Conservation (phyloP, 1,140 invertebrate genomes). For the Diabrotica undecimpunctata region DNA sequence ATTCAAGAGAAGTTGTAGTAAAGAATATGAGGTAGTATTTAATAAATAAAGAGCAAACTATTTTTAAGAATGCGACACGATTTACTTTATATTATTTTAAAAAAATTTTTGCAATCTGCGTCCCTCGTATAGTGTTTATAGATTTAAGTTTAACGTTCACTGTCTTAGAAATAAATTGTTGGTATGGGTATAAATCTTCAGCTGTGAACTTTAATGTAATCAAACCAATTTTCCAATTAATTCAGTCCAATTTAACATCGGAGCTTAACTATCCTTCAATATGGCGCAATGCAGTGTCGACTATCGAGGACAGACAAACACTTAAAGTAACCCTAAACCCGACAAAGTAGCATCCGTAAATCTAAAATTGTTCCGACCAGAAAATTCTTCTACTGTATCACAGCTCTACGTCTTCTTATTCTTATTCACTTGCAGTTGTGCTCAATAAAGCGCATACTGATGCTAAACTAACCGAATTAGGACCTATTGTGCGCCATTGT, state of each 20-base stretch:
- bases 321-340: neutral
- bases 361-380: neutral
- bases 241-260: neutral
- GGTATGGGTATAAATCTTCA: too few species aligned
- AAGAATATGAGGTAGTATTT: too few species aligned
- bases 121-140: too few species aligned
- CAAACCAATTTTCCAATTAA: neutral
- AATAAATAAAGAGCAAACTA: too few species aligned
- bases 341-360: neutral
- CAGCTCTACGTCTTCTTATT: neutral
- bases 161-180: too few species aligned
- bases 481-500: neutral
- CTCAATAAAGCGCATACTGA: neutral
- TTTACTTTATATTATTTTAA: too few species aligned
- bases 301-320: neutral
- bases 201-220: too few species aligned
- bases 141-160: too few species aligned
- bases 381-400: neutral
- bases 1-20: too few species aligned
- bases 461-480: constrained; percentile 2
- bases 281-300: neutral
- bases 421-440: neutral
- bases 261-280: neutral
- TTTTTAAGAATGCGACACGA: too few species aligned
- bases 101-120: too few species aligned